Conservation (phyloP, 2,797 vertebrate species). For the Characodon lateralis region DNA sequence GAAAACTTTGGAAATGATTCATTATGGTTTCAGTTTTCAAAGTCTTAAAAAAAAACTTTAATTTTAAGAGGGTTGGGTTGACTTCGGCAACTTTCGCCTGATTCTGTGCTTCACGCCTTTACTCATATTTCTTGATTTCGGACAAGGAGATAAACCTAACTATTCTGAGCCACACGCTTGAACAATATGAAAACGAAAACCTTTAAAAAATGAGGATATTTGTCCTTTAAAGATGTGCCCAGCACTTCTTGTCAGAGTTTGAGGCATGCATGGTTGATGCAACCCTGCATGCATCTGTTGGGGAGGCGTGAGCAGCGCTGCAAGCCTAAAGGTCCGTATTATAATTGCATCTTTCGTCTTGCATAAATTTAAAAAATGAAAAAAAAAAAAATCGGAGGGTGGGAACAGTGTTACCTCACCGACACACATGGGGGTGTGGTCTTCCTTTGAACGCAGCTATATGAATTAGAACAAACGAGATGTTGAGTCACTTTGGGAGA, state of each 20-base stretch:
- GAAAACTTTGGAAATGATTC: neutral
- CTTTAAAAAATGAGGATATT: neutral
- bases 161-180: neutral
- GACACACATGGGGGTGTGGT: slow-evolving; percentile 74
- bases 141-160: neutral
- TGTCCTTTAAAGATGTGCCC: neutral
- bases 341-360: slow-evolving; percentile 67
- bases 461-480: slow-evolving; percentile 78
- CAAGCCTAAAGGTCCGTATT: slow-evolving; percentile 52
- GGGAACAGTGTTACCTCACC: slow-evolving; percentile 75
- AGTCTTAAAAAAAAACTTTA: neutral
- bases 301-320: slow-evolving; percentile 68
- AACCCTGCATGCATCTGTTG: slow-evolving; percentile 71
- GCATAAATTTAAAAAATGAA: slow-evolving; percentile 75
- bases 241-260: neutral
- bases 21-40: neutral
- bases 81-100: neutral
- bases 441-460: slow-evolving; percentile 67
- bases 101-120: neutral
- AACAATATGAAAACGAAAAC: neutral
- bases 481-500: slow-evolving; percentile 65
- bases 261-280: slow-evolving; percentile 21
- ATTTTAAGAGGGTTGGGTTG: neutral
- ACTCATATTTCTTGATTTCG: neutral
- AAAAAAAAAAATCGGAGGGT: slow-evolving; percentile 75